Evolutionary conservation across 2,797 vertebrate species (phyloP).

Genomic region (Babyrousa celebensis): DNA sequence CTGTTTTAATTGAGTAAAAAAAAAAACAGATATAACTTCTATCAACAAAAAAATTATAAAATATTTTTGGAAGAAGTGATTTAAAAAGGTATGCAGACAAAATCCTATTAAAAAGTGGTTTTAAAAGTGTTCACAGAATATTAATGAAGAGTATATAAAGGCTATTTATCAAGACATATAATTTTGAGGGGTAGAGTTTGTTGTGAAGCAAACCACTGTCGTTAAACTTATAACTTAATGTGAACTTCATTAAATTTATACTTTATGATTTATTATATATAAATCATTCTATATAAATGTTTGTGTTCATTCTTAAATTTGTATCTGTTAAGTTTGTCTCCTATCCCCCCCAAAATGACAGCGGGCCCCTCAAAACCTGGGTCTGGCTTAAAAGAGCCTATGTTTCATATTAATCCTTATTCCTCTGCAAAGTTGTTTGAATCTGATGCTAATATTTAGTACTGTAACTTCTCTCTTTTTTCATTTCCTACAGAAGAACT

Average conservation of each 20-base stretch:
- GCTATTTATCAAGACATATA: constrained; percentile 3
- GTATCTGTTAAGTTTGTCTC: constrained; percentile 11
- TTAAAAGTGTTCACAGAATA: neutral
- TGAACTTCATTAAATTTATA: constrained; percentile 12
- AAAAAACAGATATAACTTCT: neutral
- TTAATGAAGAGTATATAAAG: neutral
- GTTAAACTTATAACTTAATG: constrained; percentile 23
- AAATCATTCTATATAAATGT: neutral
- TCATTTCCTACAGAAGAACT: constrained; percentile 68
- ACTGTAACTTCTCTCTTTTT: neutral
- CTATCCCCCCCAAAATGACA: constrained; percentile 6
- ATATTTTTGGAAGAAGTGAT: constrained; percentile 40
- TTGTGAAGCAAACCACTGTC: neutral
- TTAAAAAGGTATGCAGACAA: neutral
- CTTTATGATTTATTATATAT: neutral
- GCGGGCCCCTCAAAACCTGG: neutral
- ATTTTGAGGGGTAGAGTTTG: neutral
- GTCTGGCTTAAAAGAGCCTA: neutral
- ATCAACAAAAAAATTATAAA: constrained; percentile 40
- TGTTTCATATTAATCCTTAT: neutral
- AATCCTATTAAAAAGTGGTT: neutral
- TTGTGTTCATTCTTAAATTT: neutral
- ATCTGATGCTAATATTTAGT: constrained; percentile 13
- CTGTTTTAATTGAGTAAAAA: constrained; percentile 5
- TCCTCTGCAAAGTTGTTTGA: neutral